Evolutionary conservation across 2,113 vertebrate species (phyloP), one percentile per base, ranked within the genome.

Genomic region (Dromas ardeola): DNA sequence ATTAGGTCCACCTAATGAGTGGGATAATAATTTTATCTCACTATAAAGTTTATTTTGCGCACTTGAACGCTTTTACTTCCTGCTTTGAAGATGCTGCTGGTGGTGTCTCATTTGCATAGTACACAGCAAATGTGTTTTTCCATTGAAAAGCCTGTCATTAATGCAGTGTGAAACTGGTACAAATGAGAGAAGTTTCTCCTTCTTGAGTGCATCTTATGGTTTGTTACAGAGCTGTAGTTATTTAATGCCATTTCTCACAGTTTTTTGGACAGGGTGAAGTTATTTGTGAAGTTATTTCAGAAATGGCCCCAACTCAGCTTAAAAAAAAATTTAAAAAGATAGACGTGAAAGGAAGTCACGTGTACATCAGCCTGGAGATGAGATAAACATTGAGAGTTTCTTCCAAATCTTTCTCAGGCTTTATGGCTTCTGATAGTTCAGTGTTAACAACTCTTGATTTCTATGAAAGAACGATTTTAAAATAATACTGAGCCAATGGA

Each of bases 1-100:
- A 95, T 98, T 97, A 98, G 98, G 97, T 94, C 86, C 96, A 96
- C 97, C 97, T 98, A 97, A 97, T 98, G 96, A 98, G 96, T 95
- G 93, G 84, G 93, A 96, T 97, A 96, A 94, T 74, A 45, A 62
- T 83, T 87, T 97, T 98, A 97, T 98, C 97, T 94, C 95, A 96
- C 95, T 96, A 95, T 88, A 32, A 87, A 94, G 82, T 90, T 90
- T 55, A 13, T 93, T 95, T 93, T 91, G 95, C 94, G 95, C 93
- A n/a, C 90, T 96, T 63, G 36, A 29, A 69, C 1, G 78, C 91
- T 94, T 95, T 81, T 49, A 40, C 78, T 91, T 72, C 74, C 88
- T 88, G 94, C 97, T 97, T 97, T 93, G 88, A 93, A 92, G 94
- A 71, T 96, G 95, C 86, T 79, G 94, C 86, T 71, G 52, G n/a